These are phyloP conservation scores for Epinotia demarniana DNA, from an alignment of 2,888 invertebrate species.

Conservation along the genomic window DNA sequence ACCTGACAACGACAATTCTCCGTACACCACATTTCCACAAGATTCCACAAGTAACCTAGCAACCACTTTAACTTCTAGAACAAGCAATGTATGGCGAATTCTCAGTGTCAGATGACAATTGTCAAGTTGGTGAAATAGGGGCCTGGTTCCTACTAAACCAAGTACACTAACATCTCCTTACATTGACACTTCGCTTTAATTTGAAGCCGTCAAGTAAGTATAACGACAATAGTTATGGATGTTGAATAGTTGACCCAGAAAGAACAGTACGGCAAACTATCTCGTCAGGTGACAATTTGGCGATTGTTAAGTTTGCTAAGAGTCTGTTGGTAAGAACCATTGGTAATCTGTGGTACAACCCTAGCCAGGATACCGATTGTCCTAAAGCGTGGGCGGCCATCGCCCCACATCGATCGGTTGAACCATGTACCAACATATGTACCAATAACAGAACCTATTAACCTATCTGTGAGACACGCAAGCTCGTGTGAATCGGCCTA, in stretches of 20 bases:
- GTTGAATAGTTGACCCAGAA: not conserved
- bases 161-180: no score
- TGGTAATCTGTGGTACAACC: not conserved
- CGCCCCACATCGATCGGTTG: constrained; percentile 41
- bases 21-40: no score
- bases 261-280: not conserved
- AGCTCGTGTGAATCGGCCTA: constrained; percentile 32
- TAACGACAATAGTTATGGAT: not conserved
- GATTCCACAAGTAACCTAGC: no score
- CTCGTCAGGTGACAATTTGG: not conserved
- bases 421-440: constrained; percentile 20
- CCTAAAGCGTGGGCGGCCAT: constrained; percentile 39
- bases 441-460: constrained; percentile 29
- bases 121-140: no score
- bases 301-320: no score
- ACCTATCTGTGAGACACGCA: constrained; percentile 39
- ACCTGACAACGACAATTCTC: no score
- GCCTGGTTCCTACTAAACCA: no score
- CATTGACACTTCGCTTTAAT: no score
- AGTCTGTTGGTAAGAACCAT: not conserved
- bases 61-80: no score
- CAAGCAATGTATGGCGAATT: no score
- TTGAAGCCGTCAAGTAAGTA: not conserved
- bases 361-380: constrained; percentile 28
- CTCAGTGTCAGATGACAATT: no score